Evolutionary conservation across 64 coral and sea anemone species (phyloP), one percentile per base, ranked within the genome.

Genomic region (Stylophora pistillata): DNA sequence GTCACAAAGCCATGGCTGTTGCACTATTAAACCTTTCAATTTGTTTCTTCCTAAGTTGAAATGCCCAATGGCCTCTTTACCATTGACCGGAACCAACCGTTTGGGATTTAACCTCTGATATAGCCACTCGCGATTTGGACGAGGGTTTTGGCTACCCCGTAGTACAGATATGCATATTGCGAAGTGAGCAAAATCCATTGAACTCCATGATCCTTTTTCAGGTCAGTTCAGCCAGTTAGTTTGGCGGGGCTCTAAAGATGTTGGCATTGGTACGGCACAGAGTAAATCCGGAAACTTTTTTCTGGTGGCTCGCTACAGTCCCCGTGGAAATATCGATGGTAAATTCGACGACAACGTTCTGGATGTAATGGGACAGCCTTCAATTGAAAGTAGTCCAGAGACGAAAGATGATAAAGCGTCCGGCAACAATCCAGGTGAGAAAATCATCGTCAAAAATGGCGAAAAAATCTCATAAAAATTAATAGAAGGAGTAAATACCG

Each of bases 221-320:
- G 95, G 59, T 77, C 91, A 93, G 34, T 97, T 97, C 65, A 97
- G 91, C 52, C 95, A 97, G 72, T 10, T 93, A 20, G 91, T 97
- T 17, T 97, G 95, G 95, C 89, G 93, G 26, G 73, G 62, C 16
- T 90, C 95, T 23, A 97, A 77, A 60, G 88, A 97, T 25, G 33
- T 97, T 29, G 95, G 95, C 1, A 92, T 97, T 59, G 95, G 95
- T 21, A 93, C 90, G 18, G 95, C 95, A 59, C 79, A 97, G 75
- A 97, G 95, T 57, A 97, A 97, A 88, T 90, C 95, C 37, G 92
- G 89, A 18, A 97, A 97, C 80, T 97, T 97, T 70, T 97, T 93
- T 61, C 86, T 97, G 71, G 95, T 97, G 14, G 95, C 95, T 77
- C 95, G 95, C 13, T 97, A 97, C 76, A 90, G 60, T 31, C 95